Base-by-base conservation (phyloP, 1,140 invertebrate genomes). In the Temnothorax nylanderi region DNA sequence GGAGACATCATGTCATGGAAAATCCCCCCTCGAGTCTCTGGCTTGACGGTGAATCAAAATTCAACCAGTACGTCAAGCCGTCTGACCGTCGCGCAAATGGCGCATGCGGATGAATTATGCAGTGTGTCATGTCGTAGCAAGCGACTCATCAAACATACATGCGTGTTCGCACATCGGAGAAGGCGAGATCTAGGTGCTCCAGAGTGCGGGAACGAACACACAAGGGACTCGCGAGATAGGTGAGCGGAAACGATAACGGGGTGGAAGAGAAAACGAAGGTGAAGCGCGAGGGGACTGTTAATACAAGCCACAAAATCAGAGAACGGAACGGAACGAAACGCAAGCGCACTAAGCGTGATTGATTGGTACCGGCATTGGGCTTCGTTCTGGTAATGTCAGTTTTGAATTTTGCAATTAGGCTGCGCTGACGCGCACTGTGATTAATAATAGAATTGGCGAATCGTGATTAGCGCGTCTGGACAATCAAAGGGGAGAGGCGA, bases 101-200 rank as follows among this genome's bases (percentile, higher is more conserved):
- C 60, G 86, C 85, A 80, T 76, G 71, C 44, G 60, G 51, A 91
- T 91, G 90, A 91, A 91, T 91, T 91, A 91, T 91, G 89, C 90
- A 91, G 85, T 88, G 87, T 91, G 89, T 90, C 89, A 75, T 88
- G 85, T 88, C 87, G 78, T 65, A 76, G 90, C 76, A 78, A 90
- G 67, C 87, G 81, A 88, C 90, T 91, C 87, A 91, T 91, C 87
- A 91, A 91, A 90, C 85, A 75, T 89, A 88, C 75, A 88, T 56
- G 77, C 72, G 77, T 86, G 84, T 82, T 72, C 78, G 75, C 77
- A 80, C 85, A 87, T 81, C 65, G 77, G 34, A 56, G 56, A 64
- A 89, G 56, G n/a, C n/a, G 51, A 60, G 67, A 64, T 78, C 58
- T 78, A 78, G 77, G 78, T 71, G 65, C 49, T 58, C 34, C 56